A percentile compares a stretch with the other conserved stretches of the same genome.
Evolutionary conservation across 2,888 invertebrate species (phyloP).

Genomic region (Melanostoma mellinum): DNA sequence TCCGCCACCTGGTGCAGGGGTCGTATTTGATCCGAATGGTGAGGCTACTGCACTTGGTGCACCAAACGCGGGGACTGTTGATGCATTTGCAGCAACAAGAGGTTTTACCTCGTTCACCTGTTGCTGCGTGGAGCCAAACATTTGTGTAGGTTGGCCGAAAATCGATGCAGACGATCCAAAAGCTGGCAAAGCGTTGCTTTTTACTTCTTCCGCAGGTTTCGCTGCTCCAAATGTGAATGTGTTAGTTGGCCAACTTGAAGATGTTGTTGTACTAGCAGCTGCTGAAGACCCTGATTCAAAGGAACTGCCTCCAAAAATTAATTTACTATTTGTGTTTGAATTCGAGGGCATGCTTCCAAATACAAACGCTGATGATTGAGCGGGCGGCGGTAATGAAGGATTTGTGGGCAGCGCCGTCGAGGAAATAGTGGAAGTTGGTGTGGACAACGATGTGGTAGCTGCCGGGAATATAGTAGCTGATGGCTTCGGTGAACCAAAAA

Average conservation of each 20-base stretch:
- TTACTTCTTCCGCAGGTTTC: conserved; percentile 58
- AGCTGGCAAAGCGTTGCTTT: conserved; percentile 55
- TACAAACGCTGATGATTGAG: conserved; percentile 46
- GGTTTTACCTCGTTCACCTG: conserved; percentile 69
- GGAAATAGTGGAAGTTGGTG: conserved; percentile 46
- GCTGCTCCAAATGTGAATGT: conserved; percentile 71
- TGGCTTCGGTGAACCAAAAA: conserved; percentile 63
- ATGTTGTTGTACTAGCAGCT: conserved; percentile 71
- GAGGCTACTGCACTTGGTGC: conserved; percentile 69
- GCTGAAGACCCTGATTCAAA: conserved; percentile 62
- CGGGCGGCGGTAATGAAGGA: conserved; percentile 28
- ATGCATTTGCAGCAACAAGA: conserved; percentile 61
- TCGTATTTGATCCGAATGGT: conserved; percentile 65
- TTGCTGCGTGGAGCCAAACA: conserved; percentile 72
- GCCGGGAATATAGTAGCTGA: conserved; percentile 53
- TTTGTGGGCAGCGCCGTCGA: conserved; percentile 45
- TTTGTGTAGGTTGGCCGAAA: conserved; percentile 73
- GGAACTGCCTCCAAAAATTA: conserved; percentile 43
- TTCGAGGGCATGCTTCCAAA: conserved; percentile 51
- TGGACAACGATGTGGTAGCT: conserved; percentile 30
- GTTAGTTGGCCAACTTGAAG: conserved; percentile 69
- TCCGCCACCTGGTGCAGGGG: conserved; percentile 74
- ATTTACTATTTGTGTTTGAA: conserved; percentile 46
- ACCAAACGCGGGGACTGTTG: conserved; percentile 72
- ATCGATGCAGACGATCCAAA: conserved; percentile 61